Conservation (phyloP, 2,113 vertebrate genomes). For the Conger conger region DNA sequence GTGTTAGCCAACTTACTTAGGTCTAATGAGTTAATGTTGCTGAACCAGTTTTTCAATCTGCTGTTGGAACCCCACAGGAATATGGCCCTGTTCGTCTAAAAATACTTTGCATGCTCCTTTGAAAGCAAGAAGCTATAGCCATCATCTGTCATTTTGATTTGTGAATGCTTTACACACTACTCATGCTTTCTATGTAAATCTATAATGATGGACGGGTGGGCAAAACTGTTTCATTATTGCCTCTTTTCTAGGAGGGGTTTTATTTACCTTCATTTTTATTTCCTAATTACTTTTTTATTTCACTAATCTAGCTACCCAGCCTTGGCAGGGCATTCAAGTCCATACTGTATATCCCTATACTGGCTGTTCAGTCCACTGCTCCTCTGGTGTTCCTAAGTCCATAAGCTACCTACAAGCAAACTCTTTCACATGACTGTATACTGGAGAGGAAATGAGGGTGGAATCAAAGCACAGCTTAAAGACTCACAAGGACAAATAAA, state of each 20-base stretch:
- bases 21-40: background rate
- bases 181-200: background rate
- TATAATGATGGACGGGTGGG: no score
- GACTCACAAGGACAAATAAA: background rate
- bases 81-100: background rate
- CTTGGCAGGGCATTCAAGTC: background rate
- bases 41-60: background rate
- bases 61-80: background rate
- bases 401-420: background rate
- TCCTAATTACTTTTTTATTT: background rate
- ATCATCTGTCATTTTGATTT: background rate
- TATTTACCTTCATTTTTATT: no score
- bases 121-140: background rate
- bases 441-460: background rate
- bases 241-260: no score
- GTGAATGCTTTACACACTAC: background rate
- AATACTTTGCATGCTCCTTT: background rate
- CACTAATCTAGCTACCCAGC: background rate
- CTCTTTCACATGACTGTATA: background rate
- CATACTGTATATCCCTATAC: background rate
- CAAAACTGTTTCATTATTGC: no score
- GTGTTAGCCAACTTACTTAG: background rate
- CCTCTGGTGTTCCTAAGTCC: background rate
- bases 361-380: background rate
- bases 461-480: background rate